These are phyloP conservation scores for Cyprinodon diabolis DNA, from an alignment of 2,797 vertebrate species.

Conservation along the genomic window DNA sequence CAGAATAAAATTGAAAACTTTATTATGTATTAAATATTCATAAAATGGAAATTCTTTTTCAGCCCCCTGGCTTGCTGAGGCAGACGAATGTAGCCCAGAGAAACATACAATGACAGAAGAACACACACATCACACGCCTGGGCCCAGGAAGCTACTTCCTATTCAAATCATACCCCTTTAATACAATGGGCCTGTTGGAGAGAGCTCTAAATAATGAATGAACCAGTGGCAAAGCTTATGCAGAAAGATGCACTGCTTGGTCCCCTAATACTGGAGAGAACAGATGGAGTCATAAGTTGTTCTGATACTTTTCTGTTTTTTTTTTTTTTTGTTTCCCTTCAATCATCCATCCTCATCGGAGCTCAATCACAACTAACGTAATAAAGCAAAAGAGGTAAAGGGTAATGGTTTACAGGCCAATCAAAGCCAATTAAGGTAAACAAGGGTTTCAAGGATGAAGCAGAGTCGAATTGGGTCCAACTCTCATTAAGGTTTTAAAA, in stretches of 20 bases:
- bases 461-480: conserved; percentile 62
- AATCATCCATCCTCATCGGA: conserved; percentile 37
- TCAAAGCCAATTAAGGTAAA: conserved; percentile 65
- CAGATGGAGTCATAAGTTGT: conserved; percentile 63
- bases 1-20: conserved; percentile 81
- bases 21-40: conserved; percentile 83
- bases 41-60: conserved; percentile 81
- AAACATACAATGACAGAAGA: conserved; percentile 78
- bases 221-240: conserved; percentile 73
- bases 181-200: conserved; percentile 72
- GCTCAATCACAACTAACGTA: conserved; percentile 57
- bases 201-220: conserved; percentile 79
- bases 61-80: conserved; percentile 72
- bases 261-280: conserved; percentile 65
- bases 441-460: conserved; percentile 37
- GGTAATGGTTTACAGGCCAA: conserved; percentile 44
- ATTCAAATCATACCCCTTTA: conserved; percentile 79
- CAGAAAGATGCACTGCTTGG: conserved; percentile 71
- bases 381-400: conserved; percentile 55
- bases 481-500: conserved; percentile 65
- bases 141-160: conserved; percentile 74
- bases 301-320: conserved; percentile 58
- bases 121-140: conserved; percentile 75
- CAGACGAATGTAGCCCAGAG: conserved; percentile 75
- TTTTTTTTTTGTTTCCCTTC: conserved; percentile 2